phyloP scores from a whole-genome alignment of 2,797 vertebrate species.

The Salmo trutta region DNA sequence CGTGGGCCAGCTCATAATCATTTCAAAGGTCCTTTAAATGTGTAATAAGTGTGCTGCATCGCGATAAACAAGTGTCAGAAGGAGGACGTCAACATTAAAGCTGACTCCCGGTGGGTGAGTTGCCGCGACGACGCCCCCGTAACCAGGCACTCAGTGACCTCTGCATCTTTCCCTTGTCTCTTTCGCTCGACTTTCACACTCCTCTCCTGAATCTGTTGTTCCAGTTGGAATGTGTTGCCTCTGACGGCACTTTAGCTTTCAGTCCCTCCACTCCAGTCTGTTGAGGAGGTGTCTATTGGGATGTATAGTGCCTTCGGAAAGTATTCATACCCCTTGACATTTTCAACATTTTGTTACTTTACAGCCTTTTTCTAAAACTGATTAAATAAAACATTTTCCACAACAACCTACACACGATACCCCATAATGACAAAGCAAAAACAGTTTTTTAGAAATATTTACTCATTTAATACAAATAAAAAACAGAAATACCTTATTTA shows the following conservation, averaged over 20 bases:
- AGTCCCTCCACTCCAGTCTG: background rate
- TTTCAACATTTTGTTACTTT: too few species aligned
- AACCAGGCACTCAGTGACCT: slow-evolving; percentile 23
- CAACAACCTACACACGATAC: too few species aligned
- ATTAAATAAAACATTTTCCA: too few species aligned
- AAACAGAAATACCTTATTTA: too few species aligned
- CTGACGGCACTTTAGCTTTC: background rate
- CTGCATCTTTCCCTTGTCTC: slow-evolving; percentile 14
- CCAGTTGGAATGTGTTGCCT: background rate
- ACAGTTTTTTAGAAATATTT: too few species aligned
- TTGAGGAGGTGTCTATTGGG: background rate
- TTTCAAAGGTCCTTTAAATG: slow-evolving; percentile 80
- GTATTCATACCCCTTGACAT: too few species aligned
- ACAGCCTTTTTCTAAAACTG: too few species aligned
- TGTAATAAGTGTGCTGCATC: slow-evolving; percentile 73
- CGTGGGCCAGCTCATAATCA: slow-evolving; percentile 76
- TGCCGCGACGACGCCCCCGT: slow-evolving; percentile 10
- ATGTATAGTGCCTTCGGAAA: background rate
- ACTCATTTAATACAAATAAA: too few species aligned
- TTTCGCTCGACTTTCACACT: slow-evolving; percentile 13
- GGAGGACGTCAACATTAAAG: slow-evolving; percentile 56
- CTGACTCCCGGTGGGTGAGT: slow-evolving; percentile 31
- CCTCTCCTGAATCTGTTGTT: slow-evolving; percentile 13
- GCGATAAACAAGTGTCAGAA: slow-evolving; percentile 74
- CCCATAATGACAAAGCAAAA: too few species aligned